phyloP scores from a whole-genome alignment of 2,888 invertebrate species.

The Xestia xanthographa region DNA sequence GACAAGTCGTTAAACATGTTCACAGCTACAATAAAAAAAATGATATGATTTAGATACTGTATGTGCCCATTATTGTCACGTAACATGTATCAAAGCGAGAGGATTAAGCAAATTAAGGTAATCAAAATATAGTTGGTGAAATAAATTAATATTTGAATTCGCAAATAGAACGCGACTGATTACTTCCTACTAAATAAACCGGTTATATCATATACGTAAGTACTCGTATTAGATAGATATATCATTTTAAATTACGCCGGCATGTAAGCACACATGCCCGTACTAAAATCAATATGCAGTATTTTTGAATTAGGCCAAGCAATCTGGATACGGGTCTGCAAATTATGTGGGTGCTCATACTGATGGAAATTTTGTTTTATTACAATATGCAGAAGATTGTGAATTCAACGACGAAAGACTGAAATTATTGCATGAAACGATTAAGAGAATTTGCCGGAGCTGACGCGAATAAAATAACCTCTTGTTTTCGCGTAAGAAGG shows the following conservation, averaged over 20 bases:
- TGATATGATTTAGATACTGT: constrained; percentile 12
- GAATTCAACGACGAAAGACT: constrained; percentile 19
- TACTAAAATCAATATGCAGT: constrained; percentile 58
- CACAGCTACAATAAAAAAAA: constrained; percentile 16
- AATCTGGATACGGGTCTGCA: constrained; percentile 63
- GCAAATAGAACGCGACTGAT: background rate
- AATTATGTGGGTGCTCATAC: constrained; percentile 56
- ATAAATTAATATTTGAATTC: background rate
- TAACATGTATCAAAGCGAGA: background rate
- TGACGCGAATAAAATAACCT: constrained; percentile 18
- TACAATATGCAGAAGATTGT: constrained; percentile 30
- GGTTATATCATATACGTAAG: constrained; percentile 9
- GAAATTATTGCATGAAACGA: constrained; percentile 40
- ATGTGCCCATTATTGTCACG: constrained; percentile 14
- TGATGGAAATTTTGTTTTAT: constrained; percentile 44
- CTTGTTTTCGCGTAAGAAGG: background rate
- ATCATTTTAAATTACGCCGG: constrained; percentile 36
- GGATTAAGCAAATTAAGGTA: constrained; percentile 12
- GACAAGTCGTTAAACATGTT: background rate
- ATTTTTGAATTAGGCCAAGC: constrained; percentile 67
- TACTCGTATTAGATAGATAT: constrained; percentile 8
- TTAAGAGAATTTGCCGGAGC: constrained; percentile 30
- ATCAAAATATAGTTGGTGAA: background rate
- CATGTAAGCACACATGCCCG: constrained; percentile 50
- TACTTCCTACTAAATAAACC: background rate